Base-by-base conservation (phyloP, 2,113 vertebrate genomes). In the Mesembrinibis cayennensis region DNA sequence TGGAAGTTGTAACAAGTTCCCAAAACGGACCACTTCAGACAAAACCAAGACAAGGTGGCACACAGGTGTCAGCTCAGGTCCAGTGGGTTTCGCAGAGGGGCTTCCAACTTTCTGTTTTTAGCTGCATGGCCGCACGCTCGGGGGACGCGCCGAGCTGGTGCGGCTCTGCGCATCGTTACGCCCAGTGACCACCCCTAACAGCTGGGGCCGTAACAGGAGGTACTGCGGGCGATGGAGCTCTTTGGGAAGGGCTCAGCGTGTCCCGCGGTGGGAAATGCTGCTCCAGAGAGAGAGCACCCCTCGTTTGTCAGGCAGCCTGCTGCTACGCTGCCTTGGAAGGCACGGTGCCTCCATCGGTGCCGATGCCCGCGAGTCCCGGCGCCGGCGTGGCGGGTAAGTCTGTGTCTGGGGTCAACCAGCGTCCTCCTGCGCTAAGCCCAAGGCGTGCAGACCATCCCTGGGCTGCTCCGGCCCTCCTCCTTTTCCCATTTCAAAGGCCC, bases 51-150 rank as follows among this genome's bases (percentile, higher is more conserved):
- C 0, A 14, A 8, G 0, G 34, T 7, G 34, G 67, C 25, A 20
- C n/a, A 1, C 0, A 2, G 0, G 5, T 0, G 14, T 3, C 25
- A 3, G 34, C 29, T 47, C 40, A 5, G 61, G 17, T 6, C 67
- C 32, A 4, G 1, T 0, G n/a, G 52, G 16, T 38, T 61, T 58
- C 25, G 32, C 0, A 11, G 52, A 9, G 38, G 22, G 30, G 3
- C 56, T n/a, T 26, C 77, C 40, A 8, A 19, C 40, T 53, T 26
- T 10, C 32, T 2, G 45, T 42, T 21, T 14, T 7, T 3, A 13
- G 21, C 36, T 3, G 16, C 1, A 23, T 11, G 30, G 16, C 53
- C 3, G 44, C 32, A 7, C 6, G 49, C n/a, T 9, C 9, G 0
- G 19, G 61, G 44, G 44, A 2, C 0, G 4, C 11, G 77, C 30